Base-by-base conservation (phyloP, 2,113 vertebrate genomes). In the Xiphophorus couchianus region DNA sequence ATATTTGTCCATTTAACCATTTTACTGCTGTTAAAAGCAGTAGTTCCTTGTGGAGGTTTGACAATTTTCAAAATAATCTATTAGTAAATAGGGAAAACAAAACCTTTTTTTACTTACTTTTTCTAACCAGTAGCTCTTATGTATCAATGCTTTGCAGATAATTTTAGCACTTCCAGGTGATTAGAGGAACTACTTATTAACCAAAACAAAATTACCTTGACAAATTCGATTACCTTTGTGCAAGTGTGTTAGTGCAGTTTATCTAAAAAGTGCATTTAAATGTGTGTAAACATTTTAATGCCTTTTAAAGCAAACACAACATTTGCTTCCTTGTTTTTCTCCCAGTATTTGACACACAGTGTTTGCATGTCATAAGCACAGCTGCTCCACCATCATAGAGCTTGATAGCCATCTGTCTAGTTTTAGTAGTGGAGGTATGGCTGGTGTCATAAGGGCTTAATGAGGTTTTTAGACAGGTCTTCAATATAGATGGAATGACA, bases 331-430 rank as follows among this genome's bases (percentile, higher is more conserved):
- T 54, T 70, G 65, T 72, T 85, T 78, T 71, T 14, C 65, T 71
- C 76, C 62, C 44, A 77, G 68, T 81, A 71, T 66, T n/a, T 2
- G 12, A 37, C 33, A n/a, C 31, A 28, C 42, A 54, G 27, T 78
- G 84, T 77, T 78, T 69, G 42, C 68, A 75, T 82, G 69, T 86
- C 83, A 85, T 66, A 70, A 71, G 73, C 91, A 86, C 92, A 93
- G 88, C 89, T 91, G 89, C 81, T 73, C 74, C 76, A 72, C 86
- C 86, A 90, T 90, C 88, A 85, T 74, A 81, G 82, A 81, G 83
- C 71, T 69, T 90, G 81, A 90, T 84, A 87, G 82, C 90, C 90
- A 91, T 93, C 90, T 91, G 92, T 85, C 72, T 82, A 86, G 65
- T 83, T 84, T 91, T 81, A 88, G 72, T 74, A 30, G 60, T 74